These are phyloP conservation scores for Nyctereutes procyonoides DNA, from an alignment of 2,113 vertebrate genomes.

Conservation along the genomic window DNA sequence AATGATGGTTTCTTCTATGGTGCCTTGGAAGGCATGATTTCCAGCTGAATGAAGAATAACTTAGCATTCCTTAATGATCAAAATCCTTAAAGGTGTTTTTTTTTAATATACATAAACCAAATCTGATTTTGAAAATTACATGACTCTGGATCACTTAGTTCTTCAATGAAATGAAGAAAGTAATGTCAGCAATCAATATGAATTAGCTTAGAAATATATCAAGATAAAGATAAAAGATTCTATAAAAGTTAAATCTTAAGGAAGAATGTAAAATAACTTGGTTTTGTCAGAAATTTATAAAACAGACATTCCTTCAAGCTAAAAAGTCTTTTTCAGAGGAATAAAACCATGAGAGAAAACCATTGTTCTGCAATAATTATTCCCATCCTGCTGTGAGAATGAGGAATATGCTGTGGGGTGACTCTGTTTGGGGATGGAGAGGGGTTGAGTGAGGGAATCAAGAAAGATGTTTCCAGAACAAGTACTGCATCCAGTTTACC, in stretches of 20 bases:
- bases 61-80: background rate
- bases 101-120: conserved; percentile 6
- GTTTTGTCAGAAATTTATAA: background rate
- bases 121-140: conserved; percentile 39
- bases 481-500: background rate
- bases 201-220: background rate
- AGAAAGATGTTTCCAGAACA: background rate
- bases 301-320: background rate
- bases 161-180: background rate
- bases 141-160: background rate
- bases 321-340: background rate
- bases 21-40: background rate
- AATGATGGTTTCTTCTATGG: background rate
- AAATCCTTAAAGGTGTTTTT: background rate
- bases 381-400: background rate
- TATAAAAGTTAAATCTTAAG: background rate
- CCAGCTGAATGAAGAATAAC: background rate
- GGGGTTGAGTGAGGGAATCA: background rate
- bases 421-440: background rate
- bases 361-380: background rate
- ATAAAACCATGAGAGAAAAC: background rate
- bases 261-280: background rate
- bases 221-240: background rate
- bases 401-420: background rate
- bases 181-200: background rate